Percentiles rank a stretch among this genome's conserved stretches.
Evolutionary conservation across 2,888 invertebrate genomes (phyloP).

Genomic region (Byasa hedistus): DNA sequence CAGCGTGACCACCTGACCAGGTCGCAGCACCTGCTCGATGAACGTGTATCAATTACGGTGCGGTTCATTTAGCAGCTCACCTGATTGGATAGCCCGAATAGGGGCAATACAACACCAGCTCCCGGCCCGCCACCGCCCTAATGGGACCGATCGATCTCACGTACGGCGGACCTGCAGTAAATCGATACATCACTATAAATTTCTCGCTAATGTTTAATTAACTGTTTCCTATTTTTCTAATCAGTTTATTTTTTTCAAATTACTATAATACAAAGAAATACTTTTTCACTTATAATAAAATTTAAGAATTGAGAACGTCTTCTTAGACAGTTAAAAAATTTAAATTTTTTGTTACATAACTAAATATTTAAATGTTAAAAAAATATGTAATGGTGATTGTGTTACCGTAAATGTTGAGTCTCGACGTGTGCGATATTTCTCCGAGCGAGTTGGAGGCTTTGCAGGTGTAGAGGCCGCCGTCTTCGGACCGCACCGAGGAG

Average conservation of each 20-base stretch:
- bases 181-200: no score
- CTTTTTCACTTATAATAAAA: no score
- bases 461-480: constrained; percentile 93
- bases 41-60: constrained; percentile 85
- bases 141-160: constrained; percentile 87
- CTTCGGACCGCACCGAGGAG: constrained; percentile 87
- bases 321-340: no score
- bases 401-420: constrained; percentile 90
- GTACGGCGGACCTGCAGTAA: constrained; percentile 86
- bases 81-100: constrained; percentile 92
- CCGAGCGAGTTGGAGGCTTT: constrained; percentile 88
- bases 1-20: constrained; percentile 87
- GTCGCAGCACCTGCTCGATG: constrained; percentile 85
- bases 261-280: no score
- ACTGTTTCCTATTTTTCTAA: no score
- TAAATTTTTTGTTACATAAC: no score
- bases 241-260: no score
- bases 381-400: neutral
- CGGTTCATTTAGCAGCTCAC: constrained; percentile 43
- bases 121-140: constrained; percentile 89
- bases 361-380: no score
- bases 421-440: constrained; percentile 86
- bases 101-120: constrained; percentile 88
- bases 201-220: no score
- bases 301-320: no score